Evolutionary conservation across 2,888 invertebrate genomes (phyloP), one percentile per base, ranked within the genome.

Genomic region (Amblyteles armatorius): DNA sequence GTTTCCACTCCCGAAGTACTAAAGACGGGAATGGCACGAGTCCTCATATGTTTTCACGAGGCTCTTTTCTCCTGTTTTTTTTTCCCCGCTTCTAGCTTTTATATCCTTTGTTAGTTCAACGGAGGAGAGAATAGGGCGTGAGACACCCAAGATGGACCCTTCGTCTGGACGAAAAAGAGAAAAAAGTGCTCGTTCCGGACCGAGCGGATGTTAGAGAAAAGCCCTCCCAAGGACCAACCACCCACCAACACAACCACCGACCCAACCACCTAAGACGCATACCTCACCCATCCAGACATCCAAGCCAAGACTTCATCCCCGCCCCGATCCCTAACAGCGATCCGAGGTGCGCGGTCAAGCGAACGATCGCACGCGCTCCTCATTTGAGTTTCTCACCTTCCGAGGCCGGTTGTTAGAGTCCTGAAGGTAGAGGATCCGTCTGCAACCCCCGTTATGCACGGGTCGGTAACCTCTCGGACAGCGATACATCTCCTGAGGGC

Each of bases 101-200:
- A 79, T 78, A 79, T 76, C 57, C 82, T 82, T 82, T 79, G 82
- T 82, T 84, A 79, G 71, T 76, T 79, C 84, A 57, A 26, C n/a
- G 65, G 55, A 67, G 55, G 22, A 36, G 63, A 52, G 60, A 81
- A 71, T 78, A 82, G 79, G 69, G 71, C 63, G 72, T 55, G 73
- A 55, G 52, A 48, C 50, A 68, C 60, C 29, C 50, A 57, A 65
- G 67, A 80, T 57, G 50, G 60, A 69, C 57, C 69, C 63, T 33
- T 63, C 36, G 50, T 57, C 36, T 19, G 67, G 13, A 55, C 48
- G 5, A 71, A 48, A 68, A 68, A 29, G 26, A 71, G 33, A 55
- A 19, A 71, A 69, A 71, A 50, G 36, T 11, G 57, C 22, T 76
- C 69, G 40, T 80, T 52, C 13, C 50, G 44, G 72, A 48, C 48